Evolutionary conservation across 2,797 vertebrate genomes (phyloP).

Genomic region (Alectoris magna): DNA sequence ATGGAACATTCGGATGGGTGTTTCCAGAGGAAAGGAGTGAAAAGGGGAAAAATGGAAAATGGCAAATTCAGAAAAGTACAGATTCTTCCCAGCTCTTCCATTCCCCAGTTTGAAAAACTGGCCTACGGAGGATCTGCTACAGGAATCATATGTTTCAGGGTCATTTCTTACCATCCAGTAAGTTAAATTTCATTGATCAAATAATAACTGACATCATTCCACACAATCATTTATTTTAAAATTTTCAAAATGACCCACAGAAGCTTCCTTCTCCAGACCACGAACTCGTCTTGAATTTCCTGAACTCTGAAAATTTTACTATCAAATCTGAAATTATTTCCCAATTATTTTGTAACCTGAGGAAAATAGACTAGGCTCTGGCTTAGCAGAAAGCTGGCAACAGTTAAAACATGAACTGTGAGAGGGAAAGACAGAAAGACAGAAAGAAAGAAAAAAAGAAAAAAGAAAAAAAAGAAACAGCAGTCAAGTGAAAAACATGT

Average conservation of each 20-base stretch:
- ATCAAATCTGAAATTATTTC: neutral
- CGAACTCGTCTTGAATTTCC: neutral
- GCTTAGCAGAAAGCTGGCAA: neutral
- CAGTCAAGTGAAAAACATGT: neutral
- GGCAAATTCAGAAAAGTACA: neutral
- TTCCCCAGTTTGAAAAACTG: neutral
- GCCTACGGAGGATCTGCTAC: neutral
- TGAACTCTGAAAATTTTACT: neutral
- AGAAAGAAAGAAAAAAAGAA: neutral
- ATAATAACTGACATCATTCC: neutral
- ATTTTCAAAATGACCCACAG: rapidly evolving
- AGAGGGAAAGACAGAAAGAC: neutral
- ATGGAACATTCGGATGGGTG: neutral
- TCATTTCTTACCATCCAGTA: neutral
- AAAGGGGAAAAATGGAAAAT: rapidly evolving
- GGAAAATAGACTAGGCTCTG: neutral
- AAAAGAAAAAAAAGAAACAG: neutral
- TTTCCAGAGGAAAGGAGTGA: neutral
- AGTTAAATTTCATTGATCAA: neutral
- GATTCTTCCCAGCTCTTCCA: neutral
- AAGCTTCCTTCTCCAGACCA: neutral
- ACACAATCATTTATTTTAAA: neutral
- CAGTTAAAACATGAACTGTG: neutral
- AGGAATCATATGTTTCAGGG: neutral
- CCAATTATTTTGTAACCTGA: neutral